Conservation (phyloP, 2,888 invertebrate genomes). For the Chymomyza amoena region DNA sequence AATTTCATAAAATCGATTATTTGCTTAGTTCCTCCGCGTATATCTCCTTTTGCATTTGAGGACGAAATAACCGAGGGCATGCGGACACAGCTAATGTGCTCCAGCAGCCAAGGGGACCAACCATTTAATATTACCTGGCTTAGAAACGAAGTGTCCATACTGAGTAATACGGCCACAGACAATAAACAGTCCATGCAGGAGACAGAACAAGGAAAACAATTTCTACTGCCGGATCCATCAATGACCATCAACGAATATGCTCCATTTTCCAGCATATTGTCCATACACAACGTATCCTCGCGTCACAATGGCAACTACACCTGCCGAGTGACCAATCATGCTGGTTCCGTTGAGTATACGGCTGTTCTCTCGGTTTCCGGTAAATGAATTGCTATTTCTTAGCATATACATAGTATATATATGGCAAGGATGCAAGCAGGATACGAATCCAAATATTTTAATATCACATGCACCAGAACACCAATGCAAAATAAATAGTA, state of each 20-base stretch:
- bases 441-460: constrained; percentile 22
- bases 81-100: constrained; percentile 85
- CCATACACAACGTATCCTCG: constrained; percentile 79
- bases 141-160: constrained; percentile 79
- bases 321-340: constrained; percentile 77
- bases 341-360: constrained; percentile 80
- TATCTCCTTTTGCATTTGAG: constrained; percentile 90
- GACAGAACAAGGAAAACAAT: constrained; percentile 24
- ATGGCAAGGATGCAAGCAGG: background rate
- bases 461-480: constrained; percentile 43
- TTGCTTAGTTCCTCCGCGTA: constrained; percentile 86
- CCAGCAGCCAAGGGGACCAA: constrained; percentile 81
- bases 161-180: constrained; percentile 56
- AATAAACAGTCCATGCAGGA: constrained; percentile 19
- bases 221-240: constrained; percentile 66
- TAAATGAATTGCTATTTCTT: constrained; percentile 68
- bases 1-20: constrained; percentile 5
- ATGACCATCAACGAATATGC: constrained; percentile 81
- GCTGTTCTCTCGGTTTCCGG: constrained; percentile 81
- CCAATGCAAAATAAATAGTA: constrained; percentile 26
- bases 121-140: constrained; percentile 81
- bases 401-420: background rate
- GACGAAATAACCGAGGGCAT: constrained; percentile 88
- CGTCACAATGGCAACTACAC: constrained; percentile 79
- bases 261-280: constrained; percentile 80